Evolutionary conservation across 2,888 invertebrate species (phyloP).

Genomic region (Drosophila longiperda): DNA sequence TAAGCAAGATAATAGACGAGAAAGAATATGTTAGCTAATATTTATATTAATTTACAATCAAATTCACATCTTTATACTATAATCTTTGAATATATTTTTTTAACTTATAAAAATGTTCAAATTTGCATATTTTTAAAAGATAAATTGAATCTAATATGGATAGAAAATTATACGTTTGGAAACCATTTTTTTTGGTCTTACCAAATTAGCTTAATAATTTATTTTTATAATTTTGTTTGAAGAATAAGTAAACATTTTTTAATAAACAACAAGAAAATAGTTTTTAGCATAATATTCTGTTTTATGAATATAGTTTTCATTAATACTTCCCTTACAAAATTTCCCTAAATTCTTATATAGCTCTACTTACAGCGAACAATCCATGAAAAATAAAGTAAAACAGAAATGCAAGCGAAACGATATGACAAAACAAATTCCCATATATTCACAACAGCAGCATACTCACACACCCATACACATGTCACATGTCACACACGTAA

Average conservation of each 20-base stretch:
- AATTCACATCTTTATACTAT: neutral
- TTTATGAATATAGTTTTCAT: too few relatives aligned
- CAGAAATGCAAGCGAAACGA: constrained; percentile 54
- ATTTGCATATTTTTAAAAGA: neutral
- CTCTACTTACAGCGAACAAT: constrained; percentile 10
- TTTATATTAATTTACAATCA: neutral
- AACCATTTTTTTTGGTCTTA: accelerated
- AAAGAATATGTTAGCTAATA: neutral
- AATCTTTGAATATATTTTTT: too few relatives aligned
- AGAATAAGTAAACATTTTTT: neutral
- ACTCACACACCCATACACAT: constrained; percentile 20
- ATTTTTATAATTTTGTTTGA: neutral
- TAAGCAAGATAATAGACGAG: neutral
- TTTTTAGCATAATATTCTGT: neutral
- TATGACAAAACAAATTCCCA: constrained; percentile 82
- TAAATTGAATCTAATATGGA: neutral
- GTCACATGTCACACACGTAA: constrained; percentile 27
- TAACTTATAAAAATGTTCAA: accelerated
- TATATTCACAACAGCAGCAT: constrained; percentile 72
- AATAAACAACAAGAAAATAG: neutral
- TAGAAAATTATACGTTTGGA: neutral
- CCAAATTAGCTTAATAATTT: neutral
- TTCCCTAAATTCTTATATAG: neutral
- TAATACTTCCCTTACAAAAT: neutral
- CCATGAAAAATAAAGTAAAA: constrained; percentile 31